A percentile compares a stretch with the other conserved stretches of the same genome.
phyloP scores from a whole-genome alignment of 2,888 invertebrate genomes.

The Cremastinae sp. region DNA sequence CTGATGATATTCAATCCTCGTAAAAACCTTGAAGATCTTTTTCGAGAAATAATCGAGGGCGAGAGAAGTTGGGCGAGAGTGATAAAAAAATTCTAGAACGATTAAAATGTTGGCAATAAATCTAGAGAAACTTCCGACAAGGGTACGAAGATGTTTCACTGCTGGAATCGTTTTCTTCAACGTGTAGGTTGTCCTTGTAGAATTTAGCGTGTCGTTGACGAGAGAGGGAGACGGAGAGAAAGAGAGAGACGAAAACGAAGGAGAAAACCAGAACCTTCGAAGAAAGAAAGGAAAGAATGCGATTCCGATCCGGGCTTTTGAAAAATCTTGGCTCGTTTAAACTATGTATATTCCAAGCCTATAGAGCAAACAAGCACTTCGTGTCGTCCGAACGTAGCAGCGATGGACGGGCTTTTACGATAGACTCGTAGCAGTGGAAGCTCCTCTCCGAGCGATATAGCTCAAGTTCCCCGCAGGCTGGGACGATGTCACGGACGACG shows the following conservation, averaged over 20 bases:
- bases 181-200: conserved; percentile 12
- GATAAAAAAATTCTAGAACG: conserved; percentile 23
- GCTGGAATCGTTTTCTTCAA: not conserved
- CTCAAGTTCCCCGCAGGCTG: conserved; percentile 49
- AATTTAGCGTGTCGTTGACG: conserved; percentile 56
- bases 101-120: conserved; percentile 44
- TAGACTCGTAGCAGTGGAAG: conserved; percentile 51
- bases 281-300: conserved; percentile 22
- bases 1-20: conserved; percentile 30
- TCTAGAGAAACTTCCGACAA: conserved; percentile 33
- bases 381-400: conserved; percentile 36
- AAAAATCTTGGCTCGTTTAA: conserved; percentile 47
- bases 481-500: conserved; percentile 66
- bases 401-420: conserved; percentile 57
- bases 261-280: not conserved
- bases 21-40: conserved; percentile 13
- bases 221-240: conserved; percentile 33
- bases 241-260: conserved; percentile 25
- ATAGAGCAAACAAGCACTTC: conserved; percentile 44
- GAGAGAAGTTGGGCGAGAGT: not conserved
- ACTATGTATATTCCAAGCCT: conserved; percentile 36
- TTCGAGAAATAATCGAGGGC: conserved; percentile 23
- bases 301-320: conserved; percentile 47
- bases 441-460: conserved; percentile 38
- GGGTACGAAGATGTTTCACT: conserved; percentile 23